Evolutionary conservation across 2,113 vertebrate genomes (phyloP).

Genomic region (Gallinago jamesoni): DNA sequence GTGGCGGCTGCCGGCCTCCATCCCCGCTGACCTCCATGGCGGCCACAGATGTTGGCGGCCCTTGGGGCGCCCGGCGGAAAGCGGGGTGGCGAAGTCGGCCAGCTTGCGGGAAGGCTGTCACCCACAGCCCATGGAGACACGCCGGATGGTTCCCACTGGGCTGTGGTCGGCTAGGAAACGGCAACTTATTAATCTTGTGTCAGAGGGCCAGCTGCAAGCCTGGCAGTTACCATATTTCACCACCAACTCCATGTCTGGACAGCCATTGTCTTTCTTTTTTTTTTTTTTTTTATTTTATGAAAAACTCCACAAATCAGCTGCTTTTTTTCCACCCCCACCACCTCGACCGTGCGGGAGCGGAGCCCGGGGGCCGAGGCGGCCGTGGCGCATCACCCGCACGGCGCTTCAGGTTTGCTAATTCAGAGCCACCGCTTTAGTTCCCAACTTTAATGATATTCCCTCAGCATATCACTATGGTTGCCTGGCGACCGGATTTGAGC

Average conservation of each 20-base stretch:
- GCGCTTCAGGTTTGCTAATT: conserved; percentile 90
- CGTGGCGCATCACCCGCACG: conserved; percentile 65
- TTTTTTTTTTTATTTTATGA: conserved; percentile 71
- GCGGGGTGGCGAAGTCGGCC: conserved; percentile 91
- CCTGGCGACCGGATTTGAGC: conserved; percentile 99
- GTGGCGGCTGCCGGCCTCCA: conserved; percentile 74
- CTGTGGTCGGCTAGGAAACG: conserved; percentile 99
- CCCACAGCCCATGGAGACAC: conserved; percentile 91
- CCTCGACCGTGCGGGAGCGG: conserved; percentile 46
- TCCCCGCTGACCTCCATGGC: conserved; percentile 87
- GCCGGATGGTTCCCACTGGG: conserved; percentile 98
- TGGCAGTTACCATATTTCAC: conserved; percentile 92
- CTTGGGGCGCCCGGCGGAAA: conserved; percentile 81
- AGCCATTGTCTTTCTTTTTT: conserved; percentile 75
- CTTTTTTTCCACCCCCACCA: neutral
- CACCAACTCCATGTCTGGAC: conserved; percentile 85
- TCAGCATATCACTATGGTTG: conserved; percentile 96
- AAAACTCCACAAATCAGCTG: conserved; percentile 84
- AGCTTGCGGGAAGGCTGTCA: conserved; percentile 96
- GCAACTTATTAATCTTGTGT: conserved; percentile 99
- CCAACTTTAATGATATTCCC: conserved; percentile 99
- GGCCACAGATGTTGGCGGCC: conserved; percentile 91
- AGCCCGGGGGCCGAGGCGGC: conserved; percentile 57
- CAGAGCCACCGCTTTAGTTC: conserved; percentile 88
- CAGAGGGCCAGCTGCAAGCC: conserved; percentile 97